phyloP scores from a whole-genome alignment of 1,140 invertebrate genomes.

The Pogonomyrmex barbatus region DNA sequence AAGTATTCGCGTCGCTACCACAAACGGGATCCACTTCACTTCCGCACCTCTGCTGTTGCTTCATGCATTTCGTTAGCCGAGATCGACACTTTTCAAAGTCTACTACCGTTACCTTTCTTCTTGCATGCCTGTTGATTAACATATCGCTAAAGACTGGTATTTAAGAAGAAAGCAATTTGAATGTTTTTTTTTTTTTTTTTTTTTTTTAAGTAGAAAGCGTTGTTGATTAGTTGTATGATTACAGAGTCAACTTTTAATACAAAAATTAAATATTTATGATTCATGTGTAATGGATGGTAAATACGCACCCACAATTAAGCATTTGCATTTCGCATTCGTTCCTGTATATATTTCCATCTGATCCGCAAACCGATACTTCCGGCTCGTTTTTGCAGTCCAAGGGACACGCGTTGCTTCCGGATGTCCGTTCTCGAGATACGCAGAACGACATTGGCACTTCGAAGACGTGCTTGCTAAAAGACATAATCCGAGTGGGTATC shows the following conservation, averaged over 20 bases:
- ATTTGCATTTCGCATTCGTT: constrained; percentile 96
- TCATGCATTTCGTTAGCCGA: constrained; percentile 90
- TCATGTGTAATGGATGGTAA: neutral
- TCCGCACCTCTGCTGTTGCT: constrained; percentile 88
- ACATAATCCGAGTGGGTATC: constrained; percentile 44
- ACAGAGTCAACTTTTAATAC: neutral
- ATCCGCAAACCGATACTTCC: constrained; percentile 92
- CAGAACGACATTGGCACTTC: constrained; percentile 96
- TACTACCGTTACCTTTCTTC: constrained; percentile 89
- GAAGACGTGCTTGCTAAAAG: constrained; percentile 93
- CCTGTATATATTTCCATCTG: constrained; percentile 94
- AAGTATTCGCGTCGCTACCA: constrained; percentile 93
- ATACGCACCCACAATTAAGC: constrained; percentile 94
- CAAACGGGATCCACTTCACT: constrained; percentile 91
- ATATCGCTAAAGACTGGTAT: constrained; percentile 18
- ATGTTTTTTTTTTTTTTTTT: neutral
- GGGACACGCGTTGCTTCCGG: constrained; percentile 89
- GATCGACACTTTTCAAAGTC: constrained; percentile 92
- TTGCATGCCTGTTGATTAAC: constrained; percentile 78
- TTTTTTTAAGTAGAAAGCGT: neutral
- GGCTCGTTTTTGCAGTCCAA: constrained; percentile 89
- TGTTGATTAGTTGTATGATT: neutral
- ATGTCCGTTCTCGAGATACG: constrained; percentile 91
- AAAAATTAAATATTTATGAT: neutral
- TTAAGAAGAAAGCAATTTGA: neutral